These are phyloP conservation scores for Epizoanthus scotinus DNA, from an alignment of 92 coral and sea anemone genomes.

Conservation along the genomic window DNA sequence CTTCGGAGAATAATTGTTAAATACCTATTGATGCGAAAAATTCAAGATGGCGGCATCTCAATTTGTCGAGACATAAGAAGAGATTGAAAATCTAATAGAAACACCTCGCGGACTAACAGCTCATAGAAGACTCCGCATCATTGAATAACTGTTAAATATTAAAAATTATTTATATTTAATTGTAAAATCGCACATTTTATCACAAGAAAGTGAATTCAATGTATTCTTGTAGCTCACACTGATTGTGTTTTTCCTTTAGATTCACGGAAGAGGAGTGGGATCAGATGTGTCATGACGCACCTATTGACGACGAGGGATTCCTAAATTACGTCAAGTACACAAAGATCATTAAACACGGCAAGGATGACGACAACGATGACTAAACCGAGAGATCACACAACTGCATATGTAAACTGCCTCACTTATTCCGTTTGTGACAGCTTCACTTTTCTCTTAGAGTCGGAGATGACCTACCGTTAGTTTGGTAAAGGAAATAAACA, in stretches of 20 bases:
- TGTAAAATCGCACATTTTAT: background rate
- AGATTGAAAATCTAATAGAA: no score
- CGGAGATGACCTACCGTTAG: background rate
- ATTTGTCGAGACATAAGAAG: no score
- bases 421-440: constrained; percentile 4
- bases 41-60: no score
- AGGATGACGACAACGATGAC: constrained; percentile 75
- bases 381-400: background rate
- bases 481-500: constrained; percentile 16
- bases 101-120: no score
- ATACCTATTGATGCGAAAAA: no score
- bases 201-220: background rate
- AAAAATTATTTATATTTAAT: no score
- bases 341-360: constrained; percentile 92
- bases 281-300: constrained; percentile 94
- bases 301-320: constrained; percentile 84
- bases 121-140: no score
- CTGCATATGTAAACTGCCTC: constrained; percentile 25
- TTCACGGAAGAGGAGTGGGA: constrained; percentile 93
- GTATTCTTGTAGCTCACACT: background rate
- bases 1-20: no score
- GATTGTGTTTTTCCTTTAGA: constrained; percentile 45
- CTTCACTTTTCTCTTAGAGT: constrained; percentile 31
- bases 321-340: constrained; percentile 92
- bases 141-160: no score